Conservation (phyloP, 1,140 invertebrate genomes). For the Rhopalosiphum padi region DNA sequence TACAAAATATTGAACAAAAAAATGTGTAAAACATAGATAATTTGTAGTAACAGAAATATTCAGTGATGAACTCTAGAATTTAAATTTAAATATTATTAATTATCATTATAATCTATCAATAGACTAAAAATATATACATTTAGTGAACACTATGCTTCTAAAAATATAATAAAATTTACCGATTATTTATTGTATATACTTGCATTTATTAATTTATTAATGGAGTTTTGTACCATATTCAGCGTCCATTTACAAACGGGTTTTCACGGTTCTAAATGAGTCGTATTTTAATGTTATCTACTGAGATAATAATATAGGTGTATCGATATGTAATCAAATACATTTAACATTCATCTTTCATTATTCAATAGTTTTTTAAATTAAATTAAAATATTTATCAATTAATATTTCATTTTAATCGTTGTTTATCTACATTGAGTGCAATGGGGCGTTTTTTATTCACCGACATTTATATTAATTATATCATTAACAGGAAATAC, state of each 20-base stretch:
- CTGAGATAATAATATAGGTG: too few relatives aligned
- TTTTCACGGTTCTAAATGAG: neutral
- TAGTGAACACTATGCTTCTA: neutral
- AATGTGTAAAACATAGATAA: neutral
- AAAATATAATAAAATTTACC: neutral
- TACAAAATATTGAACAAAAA: neutral
- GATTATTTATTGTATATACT: too few relatives aligned
- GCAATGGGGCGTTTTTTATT: neutral
- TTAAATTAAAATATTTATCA: neutral
- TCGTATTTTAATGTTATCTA: neutral
- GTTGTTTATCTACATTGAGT: neutral
- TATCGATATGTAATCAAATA: too few relatives aligned
- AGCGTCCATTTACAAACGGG: too few relatives aligned
- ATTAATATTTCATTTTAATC: neutral
- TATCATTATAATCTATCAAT: too few relatives aligned
- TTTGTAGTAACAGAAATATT: neutral
- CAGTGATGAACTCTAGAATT: neutral
- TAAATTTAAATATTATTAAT: neutral
- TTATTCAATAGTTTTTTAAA: too few relatives aligned
- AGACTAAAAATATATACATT: neutral
- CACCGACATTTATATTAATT: neutral
- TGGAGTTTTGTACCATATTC: too few relatives aligned
- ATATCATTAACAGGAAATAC: neutral
- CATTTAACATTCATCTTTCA: neutral
- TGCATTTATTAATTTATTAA: neutral